Evolutionary conservation across 2,888 invertebrate species (phyloP).

Genomic region (Glaucopsyche alexis): DNA sequence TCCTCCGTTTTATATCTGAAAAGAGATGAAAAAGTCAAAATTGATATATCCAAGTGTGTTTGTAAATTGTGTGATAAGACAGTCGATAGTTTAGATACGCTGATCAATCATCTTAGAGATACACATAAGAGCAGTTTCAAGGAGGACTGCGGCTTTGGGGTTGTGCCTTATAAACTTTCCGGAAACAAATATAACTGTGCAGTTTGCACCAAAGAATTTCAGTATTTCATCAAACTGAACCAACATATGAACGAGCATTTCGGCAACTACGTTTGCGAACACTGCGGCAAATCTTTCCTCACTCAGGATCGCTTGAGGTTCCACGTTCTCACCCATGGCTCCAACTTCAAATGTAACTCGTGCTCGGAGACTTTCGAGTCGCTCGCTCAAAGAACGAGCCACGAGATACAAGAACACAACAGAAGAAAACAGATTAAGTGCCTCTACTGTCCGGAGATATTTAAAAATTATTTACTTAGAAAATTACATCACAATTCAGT

Average conservation of each 20-base stretch:
- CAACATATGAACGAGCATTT: slow-evolving; percentile 72
- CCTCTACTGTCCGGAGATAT: slow-evolving; percentile 56
- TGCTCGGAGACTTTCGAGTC: slow-evolving; percentile 60
- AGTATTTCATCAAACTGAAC: slow-evolving; percentile 66
- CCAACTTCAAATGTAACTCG: slow-evolving; percentile 54
- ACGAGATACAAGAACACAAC: slow-evolving; percentile 55
- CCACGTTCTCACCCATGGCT: slow-evolving; percentile 57
- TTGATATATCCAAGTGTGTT: slow-evolving; percentile 53
- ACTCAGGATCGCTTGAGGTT: slow-evolving; percentile 60
- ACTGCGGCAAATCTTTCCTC: slow-evolving; percentile 66
- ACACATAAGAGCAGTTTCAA: slow-evolving; percentile 50
- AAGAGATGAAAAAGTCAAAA: slow-evolving; percentile 68
- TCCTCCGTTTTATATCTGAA: slow-evolving; percentile 61
- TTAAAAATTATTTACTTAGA: slow-evolving; percentile 55
- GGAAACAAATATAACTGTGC: slow-evolving; percentile 56
- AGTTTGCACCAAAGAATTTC: slow-evolving; percentile 55
- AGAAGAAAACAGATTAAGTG: slow-evolving; percentile 56
- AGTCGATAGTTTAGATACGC: slow-evolving; percentile 44
- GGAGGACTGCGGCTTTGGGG: slow-evolving; percentile 54
- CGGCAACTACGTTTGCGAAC: slow-evolving; percentile 63
- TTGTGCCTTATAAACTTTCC: slow-evolving; percentile 60
- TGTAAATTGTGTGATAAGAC: slow-evolving; percentile 53
- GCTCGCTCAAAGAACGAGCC: slow-evolving; percentile 52
- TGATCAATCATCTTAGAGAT: slow-evolving; percentile 55
- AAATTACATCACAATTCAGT: slow-evolving; percentile 54